Evolutionary conservation across 2,797 vertebrate genomes (phyloP).

Genomic region (Okamejei kenojei): DNA sequence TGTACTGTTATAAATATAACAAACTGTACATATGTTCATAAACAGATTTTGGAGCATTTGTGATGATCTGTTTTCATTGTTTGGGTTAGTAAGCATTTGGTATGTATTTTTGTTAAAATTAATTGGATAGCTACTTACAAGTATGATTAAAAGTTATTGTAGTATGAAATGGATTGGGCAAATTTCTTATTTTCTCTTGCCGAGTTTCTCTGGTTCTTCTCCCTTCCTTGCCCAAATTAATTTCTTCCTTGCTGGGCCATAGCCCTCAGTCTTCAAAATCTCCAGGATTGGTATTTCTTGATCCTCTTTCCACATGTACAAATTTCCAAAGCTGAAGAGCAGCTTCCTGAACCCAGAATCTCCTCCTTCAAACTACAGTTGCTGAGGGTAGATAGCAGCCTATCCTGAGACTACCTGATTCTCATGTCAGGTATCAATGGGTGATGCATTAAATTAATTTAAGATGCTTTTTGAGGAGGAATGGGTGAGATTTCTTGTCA

Average conservation of each 20-base stretch:
- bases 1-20: constrained; percentile 52
- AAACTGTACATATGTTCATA: constrained; percentile 77
- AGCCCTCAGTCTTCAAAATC: not conserved
- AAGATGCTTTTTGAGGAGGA: not conserved
- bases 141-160: constrained; percentile 43
- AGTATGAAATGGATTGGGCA: constrained; percentile 43
- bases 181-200: constrained; percentile 45
- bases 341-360: not conserved
- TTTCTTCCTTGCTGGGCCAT: not conserved
- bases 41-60: constrained; percentile 81
- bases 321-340: not conserved
- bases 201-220: constrained; percentile 39
- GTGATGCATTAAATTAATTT: not conserved
- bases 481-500: not conserved
- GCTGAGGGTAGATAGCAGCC: not conserved
- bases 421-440: not conserved
- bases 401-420: not conserved
- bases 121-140: constrained; percentile 33
- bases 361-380: not conserved
- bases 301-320: not conserved
- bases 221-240: not conserved
- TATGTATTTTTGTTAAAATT: constrained; percentile 67
- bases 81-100: constrained; percentile 62
- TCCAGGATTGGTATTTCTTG: not conserved
- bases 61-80: constrained; percentile 69